Conservation (phyloP, 2,113 vertebrate species). For the Tor tambroides region DNA sequence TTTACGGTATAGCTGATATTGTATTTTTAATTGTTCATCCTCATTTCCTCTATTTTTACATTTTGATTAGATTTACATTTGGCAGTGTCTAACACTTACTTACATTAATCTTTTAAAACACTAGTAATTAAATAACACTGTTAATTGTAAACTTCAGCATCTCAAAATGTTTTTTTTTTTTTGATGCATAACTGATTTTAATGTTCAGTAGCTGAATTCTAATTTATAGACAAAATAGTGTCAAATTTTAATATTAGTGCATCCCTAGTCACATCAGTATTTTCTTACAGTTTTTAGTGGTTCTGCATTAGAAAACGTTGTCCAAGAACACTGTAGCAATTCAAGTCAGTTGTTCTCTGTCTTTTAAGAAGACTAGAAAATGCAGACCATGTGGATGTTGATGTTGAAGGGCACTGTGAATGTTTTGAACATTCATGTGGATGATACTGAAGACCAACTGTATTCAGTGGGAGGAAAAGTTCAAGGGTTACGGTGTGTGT, state of each 20-base stretch:
- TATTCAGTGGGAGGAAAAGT: constrained; percentile 7
- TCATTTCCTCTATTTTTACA: neutral
- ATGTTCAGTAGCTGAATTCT: neutral
- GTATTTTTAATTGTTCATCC: neutral
- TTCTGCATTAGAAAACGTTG: neutral
- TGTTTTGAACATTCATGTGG: neutral
- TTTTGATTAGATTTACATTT: neutral
- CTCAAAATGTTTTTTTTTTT: neutral
- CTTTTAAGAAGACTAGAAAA: neutral
- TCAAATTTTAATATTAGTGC: neutral
- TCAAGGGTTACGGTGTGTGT: constrained; percentile 26
- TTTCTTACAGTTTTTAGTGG: neutral
- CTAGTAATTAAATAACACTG: neutral
- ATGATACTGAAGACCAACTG: constrained; percentile 11
- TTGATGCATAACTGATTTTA: neutral
- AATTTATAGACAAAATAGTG: neutral
- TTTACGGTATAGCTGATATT: neutral
- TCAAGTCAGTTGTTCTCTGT: neutral
- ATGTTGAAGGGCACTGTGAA: neutral
- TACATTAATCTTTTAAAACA: neutral
- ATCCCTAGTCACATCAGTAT: neutral
- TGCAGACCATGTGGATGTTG: neutral
- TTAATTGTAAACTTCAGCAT: neutral
- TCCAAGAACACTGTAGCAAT: neutral
- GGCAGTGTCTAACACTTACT: neutral